Evolutionary conservation across 1,140 invertebrate species (phyloP), one percentile per base, ranked within the genome.

Genomic region (Lasioglossum baleicum): DNA sequence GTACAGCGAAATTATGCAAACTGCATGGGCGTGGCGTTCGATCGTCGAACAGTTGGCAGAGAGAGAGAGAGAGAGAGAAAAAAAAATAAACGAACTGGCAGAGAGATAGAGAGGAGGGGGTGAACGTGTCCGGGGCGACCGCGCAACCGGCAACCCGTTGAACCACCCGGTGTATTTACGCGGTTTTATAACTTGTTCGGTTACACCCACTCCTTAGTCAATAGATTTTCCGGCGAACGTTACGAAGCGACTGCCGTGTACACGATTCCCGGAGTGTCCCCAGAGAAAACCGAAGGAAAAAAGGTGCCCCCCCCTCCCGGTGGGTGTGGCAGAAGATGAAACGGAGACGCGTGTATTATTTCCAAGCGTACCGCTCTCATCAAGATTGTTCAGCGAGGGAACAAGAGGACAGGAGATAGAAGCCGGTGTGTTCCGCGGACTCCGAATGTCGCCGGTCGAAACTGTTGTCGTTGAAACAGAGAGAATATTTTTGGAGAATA

Each of bases 161-260:
- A 70, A 69, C 61, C 70, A 17, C 40, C 56, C 13, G 42, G 13
- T 72, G 75, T 65, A 20, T 58, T 84, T 66, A 48, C 67, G 72
- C 56, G 68, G 60, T 81, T 84, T 81, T 73, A 69, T 44, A 75
- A 81, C 68, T 73, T 69, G 82, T 71, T 80, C 17, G 70, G 78
- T 58, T 73, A 53, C 72, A 77, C 70, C 66, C 70, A 82, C 83
- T 76, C 72, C 83, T 76, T 65, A 64, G 74, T 56, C 83, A 71
- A 85, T 82, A 85, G 79, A 84, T 78, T 82, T 73, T 44, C 83
- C 82, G 68, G 4, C 71, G 73, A 85, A 74, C 60, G 35, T 35
- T 35, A 35, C 35, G 35, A 35, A 35, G 35, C 35, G 35, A 5
- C 51, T 60, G 13, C 61, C 26, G 48, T 74, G 35, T 60, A 80